A percentile compares a stretch with the other conserved stretches of the same genome.
phyloP scores from a whole-genome alignment of 1,140 invertebrate species.

The Amyelois transitella region DNA sequence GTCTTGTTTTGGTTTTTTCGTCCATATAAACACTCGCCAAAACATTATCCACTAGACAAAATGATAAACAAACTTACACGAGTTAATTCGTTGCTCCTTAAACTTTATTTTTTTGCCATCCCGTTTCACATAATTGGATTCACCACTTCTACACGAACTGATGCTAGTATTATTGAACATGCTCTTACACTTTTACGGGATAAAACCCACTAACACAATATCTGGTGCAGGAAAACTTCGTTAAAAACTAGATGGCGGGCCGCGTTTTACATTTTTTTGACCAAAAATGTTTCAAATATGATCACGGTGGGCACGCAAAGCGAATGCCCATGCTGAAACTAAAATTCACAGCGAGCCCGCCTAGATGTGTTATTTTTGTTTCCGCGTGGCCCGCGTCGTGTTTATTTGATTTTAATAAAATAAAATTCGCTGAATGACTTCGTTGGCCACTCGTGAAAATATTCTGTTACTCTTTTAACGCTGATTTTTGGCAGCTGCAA shows the following conservation, averaged over 20 bases:
- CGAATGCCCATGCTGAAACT: conserved; percentile 40
- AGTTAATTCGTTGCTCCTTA: neutral
- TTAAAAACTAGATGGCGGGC: conserved; percentile 12
- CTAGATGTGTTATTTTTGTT: conserved; percentile 65
- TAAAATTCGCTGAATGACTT: conserved; percentile 21
- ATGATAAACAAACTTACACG: neutral
- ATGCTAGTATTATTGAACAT: conserved; percentile 54
- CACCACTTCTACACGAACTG: conserved; percentile 32
- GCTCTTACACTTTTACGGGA: conserved; percentile 3
- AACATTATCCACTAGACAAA: too few species aligned
- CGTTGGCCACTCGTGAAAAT: conserved; percentile 9
- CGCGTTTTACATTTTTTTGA: conserved; percentile 17
- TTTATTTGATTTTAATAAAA: conserved; percentile 61
- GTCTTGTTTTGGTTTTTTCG: too few species aligned
- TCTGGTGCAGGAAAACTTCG: conserved; percentile 1
- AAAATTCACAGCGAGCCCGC: conserved; percentile 38
- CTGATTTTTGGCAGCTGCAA: conserved; percentile 1
- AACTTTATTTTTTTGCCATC: neutral
- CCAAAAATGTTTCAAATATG: conserved; percentile 46
- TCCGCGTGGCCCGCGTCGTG: conserved; percentile 29
- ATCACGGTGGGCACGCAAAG: conserved; percentile 36
- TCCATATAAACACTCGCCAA: too few species aligned
- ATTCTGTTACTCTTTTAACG: conserved; percentile 1
- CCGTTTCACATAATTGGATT: neutral
- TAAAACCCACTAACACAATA: neutral